These are phyloP conservation scores for Cebus imitator DNA, from an alignment of 2,113 vertebrate genomes.

Conservation along the genomic window DNA sequence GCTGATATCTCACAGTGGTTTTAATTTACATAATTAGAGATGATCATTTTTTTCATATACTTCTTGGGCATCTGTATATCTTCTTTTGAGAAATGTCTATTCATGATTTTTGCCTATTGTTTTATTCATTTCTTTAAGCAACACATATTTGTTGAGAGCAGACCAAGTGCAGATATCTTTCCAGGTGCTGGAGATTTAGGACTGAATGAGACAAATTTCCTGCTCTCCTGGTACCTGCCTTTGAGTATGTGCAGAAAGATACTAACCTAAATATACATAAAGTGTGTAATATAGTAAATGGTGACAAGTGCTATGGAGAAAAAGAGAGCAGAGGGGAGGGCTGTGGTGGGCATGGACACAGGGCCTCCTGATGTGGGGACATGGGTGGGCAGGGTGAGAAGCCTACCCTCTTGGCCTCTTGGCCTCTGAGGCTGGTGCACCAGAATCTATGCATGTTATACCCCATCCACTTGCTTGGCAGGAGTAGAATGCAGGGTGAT, in stretches of 20 bases:
- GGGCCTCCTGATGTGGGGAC: not conserved
- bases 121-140: not conserved
- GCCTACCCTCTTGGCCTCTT: not conserved
- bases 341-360: no score
- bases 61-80: not conserved
- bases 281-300: not conserved
- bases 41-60: not conserved
- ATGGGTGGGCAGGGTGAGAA: accelerated
- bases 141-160: not conserved
- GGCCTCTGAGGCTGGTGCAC: not conserved
- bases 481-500: not conserved
- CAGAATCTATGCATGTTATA: not conserved
- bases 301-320: not conserved
- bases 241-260: not conserved
- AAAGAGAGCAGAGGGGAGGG: not conserved
- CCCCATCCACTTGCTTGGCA: not conserved
- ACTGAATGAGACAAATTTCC: not conserved
- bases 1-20: not conserved
- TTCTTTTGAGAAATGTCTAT: not conserved
- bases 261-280: not conserved
- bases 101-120: not conserved
- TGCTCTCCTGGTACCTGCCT: not conserved
- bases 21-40: not conserved
- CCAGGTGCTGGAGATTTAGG: not conserved
- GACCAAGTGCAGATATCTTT: not conserved